These are phyloP conservation scores for Podabrus alpinus DNA, from an alignment of 2,888 invertebrate genomes.

Conservation along the genomic window DNA sequence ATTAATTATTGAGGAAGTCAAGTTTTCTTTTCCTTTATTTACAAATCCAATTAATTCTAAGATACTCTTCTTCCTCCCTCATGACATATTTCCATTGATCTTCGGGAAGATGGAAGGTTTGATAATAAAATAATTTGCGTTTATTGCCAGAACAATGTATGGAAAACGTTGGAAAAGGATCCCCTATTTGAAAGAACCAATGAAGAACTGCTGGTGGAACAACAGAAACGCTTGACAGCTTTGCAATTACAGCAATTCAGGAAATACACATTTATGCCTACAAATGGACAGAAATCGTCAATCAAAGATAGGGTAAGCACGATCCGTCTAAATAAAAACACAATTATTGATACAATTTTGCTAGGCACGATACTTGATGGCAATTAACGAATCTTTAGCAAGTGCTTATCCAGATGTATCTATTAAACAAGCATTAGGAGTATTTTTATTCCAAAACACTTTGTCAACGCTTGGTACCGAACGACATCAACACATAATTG, in stretches of 20 bases:
- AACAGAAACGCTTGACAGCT: slow-evolving; percentile 73
- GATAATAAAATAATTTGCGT: neutral
- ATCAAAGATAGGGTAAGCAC: slow-evolving; percentile 17
- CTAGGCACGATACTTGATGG: slow-evolving; percentile 76
- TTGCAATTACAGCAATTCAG: slow-evolving; percentile 70
- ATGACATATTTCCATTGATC: too few relatives aligned
- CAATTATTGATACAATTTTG: slow-evolving; percentile 21
- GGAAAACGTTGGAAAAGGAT: slow-evolving; percentile 77
- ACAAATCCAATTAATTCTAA: neutral
- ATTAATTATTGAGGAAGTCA: too few relatives aligned
- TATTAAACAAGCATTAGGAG: slow-evolving; percentile 77
- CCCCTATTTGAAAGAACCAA: slow-evolving; percentile 73
- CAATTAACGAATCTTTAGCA: slow-evolving; percentile 75
- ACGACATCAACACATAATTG: slow-evolving; percentile 70
- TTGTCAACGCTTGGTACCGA: slow-evolving; percentile 76
- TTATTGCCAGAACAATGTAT: slow-evolving; percentile 70
- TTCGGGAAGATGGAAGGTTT: too few relatives aligned
- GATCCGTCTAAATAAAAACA: neutral
- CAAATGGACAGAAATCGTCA: slow-evolving; percentile 2
- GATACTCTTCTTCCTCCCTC: too few relatives aligned
- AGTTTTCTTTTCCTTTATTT: neutral
- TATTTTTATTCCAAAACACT: slow-evolving; percentile 75
- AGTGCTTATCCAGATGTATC: slow-evolving; percentile 73
- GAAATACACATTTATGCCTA: slow-evolving; percentile 67
- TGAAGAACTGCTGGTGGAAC: slow-evolving; percentile 67